Conservation (phyloP, 2,888 invertebrate species). For the Eupithecia centaureata region DNA sequence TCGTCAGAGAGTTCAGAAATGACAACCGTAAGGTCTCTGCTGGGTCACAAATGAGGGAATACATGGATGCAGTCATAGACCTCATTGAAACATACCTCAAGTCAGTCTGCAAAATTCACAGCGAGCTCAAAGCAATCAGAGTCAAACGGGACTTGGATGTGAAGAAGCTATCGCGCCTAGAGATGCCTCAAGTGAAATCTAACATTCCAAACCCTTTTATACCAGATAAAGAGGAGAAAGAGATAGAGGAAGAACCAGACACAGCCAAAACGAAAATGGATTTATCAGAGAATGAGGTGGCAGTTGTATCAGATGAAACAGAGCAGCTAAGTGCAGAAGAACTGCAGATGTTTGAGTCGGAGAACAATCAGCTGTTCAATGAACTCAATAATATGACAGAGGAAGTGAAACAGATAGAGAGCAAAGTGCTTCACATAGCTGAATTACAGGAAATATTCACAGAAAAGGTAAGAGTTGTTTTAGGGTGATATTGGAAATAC, state of each 20-base stretch:
- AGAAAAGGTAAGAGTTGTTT: constrained; percentile 87
- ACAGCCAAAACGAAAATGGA: constrained; percentile 63
- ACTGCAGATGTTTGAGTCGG: constrained; percentile 95
- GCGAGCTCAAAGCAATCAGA: constrained; percentile 93
- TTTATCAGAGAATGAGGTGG: constrained; percentile 75
- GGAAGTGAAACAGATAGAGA: constrained; percentile 95
- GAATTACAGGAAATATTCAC: constrained; percentile 98
- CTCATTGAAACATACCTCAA: constrained; percentile 92
- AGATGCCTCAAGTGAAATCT: constrained; percentile 66
- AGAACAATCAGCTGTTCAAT: constrained; percentile 94
- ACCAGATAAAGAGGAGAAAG: constrained; percentile 57
- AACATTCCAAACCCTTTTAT: constrained; percentile 68
- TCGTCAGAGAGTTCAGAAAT: constrained; percentile 89
- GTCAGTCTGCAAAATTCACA: constrained; percentile 93
- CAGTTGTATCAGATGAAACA: constrained; percentile 83
- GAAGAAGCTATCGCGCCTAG: constrained; percentile 90
- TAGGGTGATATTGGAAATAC: too few species aligned
- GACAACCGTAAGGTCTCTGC: constrained; percentile 82
- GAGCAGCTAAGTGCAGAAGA: constrained; percentile 92
- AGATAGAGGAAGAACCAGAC: constrained; percentile 52
- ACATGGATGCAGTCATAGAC: constrained; percentile 89
- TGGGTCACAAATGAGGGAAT: constrained; percentile 88
- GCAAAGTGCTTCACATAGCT: constrained; percentile 97
- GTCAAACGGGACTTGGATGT: constrained; percentile 93
- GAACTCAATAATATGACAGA: constrained; percentile 94